These are phyloP conservation scores for Sebastolobus alascanus DNA, from an alignment of 2,797 vertebrate species.

Conservation along the genomic window DNA sequence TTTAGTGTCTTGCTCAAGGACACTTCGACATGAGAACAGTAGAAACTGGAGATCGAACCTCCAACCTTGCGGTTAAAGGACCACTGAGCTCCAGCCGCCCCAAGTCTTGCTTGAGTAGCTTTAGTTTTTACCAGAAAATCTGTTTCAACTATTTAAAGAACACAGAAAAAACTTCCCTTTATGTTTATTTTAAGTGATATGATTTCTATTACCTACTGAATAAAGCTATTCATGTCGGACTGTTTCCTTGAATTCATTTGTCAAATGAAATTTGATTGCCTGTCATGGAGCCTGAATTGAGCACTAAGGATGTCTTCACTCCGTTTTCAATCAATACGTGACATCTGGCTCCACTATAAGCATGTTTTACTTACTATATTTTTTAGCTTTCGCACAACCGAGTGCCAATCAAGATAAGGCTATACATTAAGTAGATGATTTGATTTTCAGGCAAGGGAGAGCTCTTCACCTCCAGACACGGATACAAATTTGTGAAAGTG, in stretches of 20 bases:
- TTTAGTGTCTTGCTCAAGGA: too few relatives aligned
- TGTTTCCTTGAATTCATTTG: slow-evolving; percentile 63
- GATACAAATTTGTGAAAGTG: slow-evolving; percentile 70
- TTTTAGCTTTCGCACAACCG: slow-evolving; percentile 52
- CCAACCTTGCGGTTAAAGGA: too few relatives aligned
- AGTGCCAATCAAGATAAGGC: slow-evolving; percentile 73
- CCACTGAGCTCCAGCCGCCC: too few relatives aligned
- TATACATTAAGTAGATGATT: slow-evolving; percentile 73
- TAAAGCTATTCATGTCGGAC: slow-evolving; percentile 46
- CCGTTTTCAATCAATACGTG: slow-evolving; percentile 52
- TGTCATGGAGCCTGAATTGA: slow-evolving; percentile 57
- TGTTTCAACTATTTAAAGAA: slow-evolving; percentile 38
- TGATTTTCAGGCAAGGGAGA: slow-evolving; percentile 66
- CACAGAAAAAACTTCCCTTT: slow-evolving; percentile 30
- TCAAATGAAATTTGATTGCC: slow-evolving; percentile 66
- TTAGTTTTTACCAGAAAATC: slow-evolving; percentile 18
- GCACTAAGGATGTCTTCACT: slow-evolving; percentile 47
- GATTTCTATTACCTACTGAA: slow-evolving; percentile 47
- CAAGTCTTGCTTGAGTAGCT: not conserved
- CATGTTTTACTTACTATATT: slow-evolving; percentile 59
- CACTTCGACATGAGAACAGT: too few relatives aligned
- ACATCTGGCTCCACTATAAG: slow-evolving; percentile 58
- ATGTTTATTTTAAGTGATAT: slow-evolving; percentile 58
- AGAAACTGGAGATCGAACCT: too few relatives aligned
- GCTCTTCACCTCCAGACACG: slow-evolving; percentile 69